Evolutionary conservation across 1,140 invertebrate genomes (phyloP), one percentile per base, ranked within the genome.

Genomic region (Calycopis cecrops): DNA sequence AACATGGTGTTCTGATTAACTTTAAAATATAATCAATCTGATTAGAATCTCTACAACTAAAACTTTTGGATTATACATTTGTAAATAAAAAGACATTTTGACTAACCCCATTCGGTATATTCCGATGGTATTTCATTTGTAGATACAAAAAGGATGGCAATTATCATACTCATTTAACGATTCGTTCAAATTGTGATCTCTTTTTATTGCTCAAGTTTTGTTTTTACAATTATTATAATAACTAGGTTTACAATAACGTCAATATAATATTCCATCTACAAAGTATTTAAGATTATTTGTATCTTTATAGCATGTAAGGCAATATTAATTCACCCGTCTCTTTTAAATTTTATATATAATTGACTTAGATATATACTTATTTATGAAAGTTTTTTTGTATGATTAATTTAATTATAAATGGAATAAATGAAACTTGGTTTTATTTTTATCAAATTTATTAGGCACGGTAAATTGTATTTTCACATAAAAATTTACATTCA

Each of bases 361-460:
- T 83, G 79, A 85, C 74, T 78, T 87, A 85, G 82, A 88, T 85
- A 87, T 87, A 88, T 87, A 87, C 78, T 88, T 88, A 87, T 87
- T 87, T 88, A 87, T 88, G 81, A 79, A 81, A 63, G 52, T 51
- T 65, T 59, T n/a, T 55, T 57, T 83, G 80, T 83, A 77, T 77
- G 69, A 79, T 73, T 83, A 74, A 80, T 77, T 83, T 79, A 71
- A 75, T 76, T 76, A 83, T 80, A 73, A 80, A 79, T 83, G 72
- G 76, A 66, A 76, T 73, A 74, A 76, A 72, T 65, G 57, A 48
- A 67, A 50, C 51, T 49, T 64, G 44, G 65, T 69, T 71, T 77
- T 66, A 76, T 79, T 80, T 73, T 51, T 44, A 67, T 59, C 68
- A 78, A 67, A 69, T 79, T 77, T 79, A 79, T 79, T 75, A 63